A percentile compares a stretch with the other conserved stretches of the same genome.
Evolutionary conservation across 2,113 vertebrate species (phyloP).

Genomic region (Smithornis capensis): DNA sequence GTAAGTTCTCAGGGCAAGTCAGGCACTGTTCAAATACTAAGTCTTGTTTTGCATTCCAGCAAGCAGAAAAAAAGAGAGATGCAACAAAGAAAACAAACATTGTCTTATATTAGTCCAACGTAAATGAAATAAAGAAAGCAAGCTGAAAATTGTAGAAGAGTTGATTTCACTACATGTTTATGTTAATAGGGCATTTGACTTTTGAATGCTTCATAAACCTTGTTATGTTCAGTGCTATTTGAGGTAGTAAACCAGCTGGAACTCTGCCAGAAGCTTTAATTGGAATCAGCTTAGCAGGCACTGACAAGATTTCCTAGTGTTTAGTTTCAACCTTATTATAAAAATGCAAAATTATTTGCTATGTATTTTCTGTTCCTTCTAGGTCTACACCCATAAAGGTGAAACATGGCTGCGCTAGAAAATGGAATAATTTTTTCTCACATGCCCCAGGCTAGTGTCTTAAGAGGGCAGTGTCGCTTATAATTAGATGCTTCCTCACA

Average conservation of each 20-base stretch:
- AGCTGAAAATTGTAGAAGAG: constrained; percentile 77
- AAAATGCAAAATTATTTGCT: constrained; percentile 77
- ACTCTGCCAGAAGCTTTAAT: constrained; percentile 82
- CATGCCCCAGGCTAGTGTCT: constrained; percentile 12
- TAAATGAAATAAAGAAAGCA: constrained; percentile 73
- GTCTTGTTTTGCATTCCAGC: constrained; percentile 63
- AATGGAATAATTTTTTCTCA: constrained; percentile 50
- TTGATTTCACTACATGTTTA: constrained; percentile 83
- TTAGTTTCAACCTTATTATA: constrained; percentile 79
- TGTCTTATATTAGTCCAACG: constrained; percentile 67
- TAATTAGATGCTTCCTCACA: constrained; percentile 34
- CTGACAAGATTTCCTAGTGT: constrained; percentile 81
- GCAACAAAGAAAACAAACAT: constrained; percentile 64
- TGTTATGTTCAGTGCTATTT: constrained; percentile 82
- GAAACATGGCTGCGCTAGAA: constrained; percentile 56
- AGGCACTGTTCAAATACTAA: neutral
- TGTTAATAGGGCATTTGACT: constrained; percentile 87
- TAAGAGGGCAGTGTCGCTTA: neutral
- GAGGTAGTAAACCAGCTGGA: constrained; percentile 84
- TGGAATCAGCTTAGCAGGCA: constrained; percentile 82
- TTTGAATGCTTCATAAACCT: constrained; percentile 88
- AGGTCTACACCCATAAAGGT: constrained; percentile 67
- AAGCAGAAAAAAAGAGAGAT: constrained; percentile 44
- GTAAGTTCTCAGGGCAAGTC: constrained; percentile 14
- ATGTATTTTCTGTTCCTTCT: constrained; percentile 70